A percentile compares a stretch with the other conserved stretches of the same genome.
Evolutionary conservation across 1,140 invertebrate genomes (phyloP).

Genomic region (Caenorhabditis brenneri): DNA sequence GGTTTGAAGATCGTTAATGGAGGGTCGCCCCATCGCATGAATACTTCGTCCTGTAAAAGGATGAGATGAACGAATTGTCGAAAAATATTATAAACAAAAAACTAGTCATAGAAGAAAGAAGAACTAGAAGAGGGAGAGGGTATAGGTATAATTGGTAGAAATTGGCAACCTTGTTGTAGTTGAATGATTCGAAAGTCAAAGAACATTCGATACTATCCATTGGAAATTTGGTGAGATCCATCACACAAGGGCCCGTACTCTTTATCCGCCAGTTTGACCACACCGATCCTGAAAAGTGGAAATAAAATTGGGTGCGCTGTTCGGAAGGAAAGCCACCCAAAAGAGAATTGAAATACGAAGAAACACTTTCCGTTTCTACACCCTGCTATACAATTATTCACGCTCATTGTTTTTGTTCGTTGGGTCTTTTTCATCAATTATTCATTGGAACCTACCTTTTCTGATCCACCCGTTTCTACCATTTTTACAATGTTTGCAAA

Average conservation of each 20-base stretch:
- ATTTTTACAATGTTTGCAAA: not conserved
- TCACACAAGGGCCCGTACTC: constrained; percentile 64
- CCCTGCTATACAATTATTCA: constrained; percentile 25
- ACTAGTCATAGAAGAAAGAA: constrained; percentile 29
- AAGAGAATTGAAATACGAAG: not conserved
- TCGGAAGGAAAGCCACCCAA: not conserved
- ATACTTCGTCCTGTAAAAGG: constrained; percentile 58
- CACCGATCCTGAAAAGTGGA: constrained; percentile 59
- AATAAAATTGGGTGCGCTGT: not conserved
- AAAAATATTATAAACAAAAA: not conserved
- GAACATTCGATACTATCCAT: constrained; percentile 69
- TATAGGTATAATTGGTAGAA: not conserved
- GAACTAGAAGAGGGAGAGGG: not conserved
- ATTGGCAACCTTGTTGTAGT: constrained; percentile 64
- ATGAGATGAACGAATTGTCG: not conserved
- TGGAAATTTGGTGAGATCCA: constrained; percentile 67
- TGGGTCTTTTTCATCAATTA: constrained; percentile 16
- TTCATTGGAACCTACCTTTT: constrained; percentile 13
- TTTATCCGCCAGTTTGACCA: constrained; percentile 71
- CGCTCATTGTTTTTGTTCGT: constrained; percentile 14
- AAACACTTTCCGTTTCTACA: not conserved
- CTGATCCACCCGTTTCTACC: not conserved
- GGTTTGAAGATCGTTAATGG: constrained; percentile 69
- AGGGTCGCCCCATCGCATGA: constrained; percentile 68
- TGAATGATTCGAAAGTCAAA: constrained; percentile 69